Evolutionary conservation across 2,113 vertebrate genomes (phyloP).

Genomic region (Origma solitaria): DNA sequence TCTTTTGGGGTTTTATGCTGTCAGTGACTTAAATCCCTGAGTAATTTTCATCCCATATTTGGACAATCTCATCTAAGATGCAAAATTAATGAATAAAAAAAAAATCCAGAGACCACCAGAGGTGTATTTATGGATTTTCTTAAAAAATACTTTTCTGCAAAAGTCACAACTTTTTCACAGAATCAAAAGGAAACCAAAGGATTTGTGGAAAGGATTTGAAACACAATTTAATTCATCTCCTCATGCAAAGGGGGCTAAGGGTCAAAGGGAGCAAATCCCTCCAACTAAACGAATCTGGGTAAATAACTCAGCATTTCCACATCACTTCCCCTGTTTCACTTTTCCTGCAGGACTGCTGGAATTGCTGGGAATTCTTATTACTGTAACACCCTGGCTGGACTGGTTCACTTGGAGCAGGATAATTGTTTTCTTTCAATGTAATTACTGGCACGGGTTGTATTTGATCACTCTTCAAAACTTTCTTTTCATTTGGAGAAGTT

Average conservation of each 20-base stretch:
- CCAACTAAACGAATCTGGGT: not conserved
- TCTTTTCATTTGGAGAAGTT: conserved; percentile 2
- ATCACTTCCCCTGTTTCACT: not conserved
- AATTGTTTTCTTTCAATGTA: not conserved
- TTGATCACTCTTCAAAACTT: conserved; percentile 35
- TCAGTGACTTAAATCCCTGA: not conserved
- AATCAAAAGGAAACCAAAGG: not conserved
- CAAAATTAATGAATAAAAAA: not conserved
- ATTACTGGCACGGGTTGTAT: not conserved
- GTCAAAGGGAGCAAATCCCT: conserved; percentile 3
- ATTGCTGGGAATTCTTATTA: not conserved
- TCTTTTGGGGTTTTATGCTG: not conserved
- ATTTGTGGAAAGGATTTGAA: not conserved
- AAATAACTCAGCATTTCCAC: conserved; percentile 30
- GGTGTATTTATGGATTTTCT: not conserved
- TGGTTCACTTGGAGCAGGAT: not conserved
- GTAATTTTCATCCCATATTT: not conserved
- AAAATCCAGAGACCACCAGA: not conserved
- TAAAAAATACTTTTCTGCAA: not conserved
- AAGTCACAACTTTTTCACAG: not conserved
- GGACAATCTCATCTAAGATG: not conserved
- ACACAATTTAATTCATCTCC: not conserved
- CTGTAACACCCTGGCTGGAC: not conserved
- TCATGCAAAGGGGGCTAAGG: not conserved
- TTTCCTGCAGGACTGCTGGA: not conserved